These are phyloP conservation scores for Eonycteris spelaea DNA, from an alignment of 2,113 vertebrate species.

Conservation along the genomic window DNA sequence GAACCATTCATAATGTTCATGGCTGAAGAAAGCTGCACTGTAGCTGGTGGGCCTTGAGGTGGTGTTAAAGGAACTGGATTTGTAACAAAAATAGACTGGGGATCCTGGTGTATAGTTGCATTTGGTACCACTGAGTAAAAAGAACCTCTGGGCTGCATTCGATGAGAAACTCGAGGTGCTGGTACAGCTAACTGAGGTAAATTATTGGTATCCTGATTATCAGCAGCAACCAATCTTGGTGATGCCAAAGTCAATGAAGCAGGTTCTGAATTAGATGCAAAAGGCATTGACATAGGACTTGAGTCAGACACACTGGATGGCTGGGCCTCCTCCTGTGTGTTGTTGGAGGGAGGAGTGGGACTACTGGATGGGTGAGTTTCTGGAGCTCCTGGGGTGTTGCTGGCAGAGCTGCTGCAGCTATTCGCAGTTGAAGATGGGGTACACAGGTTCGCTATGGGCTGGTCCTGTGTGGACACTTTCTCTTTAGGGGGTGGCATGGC, in stretches of 20 bases:
- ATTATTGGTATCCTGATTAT: conserved; percentile 91
- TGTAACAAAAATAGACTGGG: conserved; percentile 94
- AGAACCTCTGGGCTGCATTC: conserved; percentile 94
- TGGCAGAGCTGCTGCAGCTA: conserved; percentile 80
- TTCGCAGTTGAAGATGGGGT: conserved; percentile 67
- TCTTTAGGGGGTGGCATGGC: conserved; percentile 86
- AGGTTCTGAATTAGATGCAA: conserved; percentile 88
- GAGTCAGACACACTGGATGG: conserved; percentile 82
- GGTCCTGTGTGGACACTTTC: conserved; percentile 83
- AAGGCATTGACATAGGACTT: conserved; percentile 86
- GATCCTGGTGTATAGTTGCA: conserved; percentile 88
- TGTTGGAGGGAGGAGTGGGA: conserved; percentile 71
- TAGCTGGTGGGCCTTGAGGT: conserved; percentile 87
- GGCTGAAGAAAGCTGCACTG: conserved; percentile 92
- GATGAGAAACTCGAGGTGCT: conserved; percentile 89
- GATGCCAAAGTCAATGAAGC: conserved; percentile 85
- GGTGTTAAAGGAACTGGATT: conserved; percentile 86
- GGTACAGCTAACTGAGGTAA: conserved; percentile 94
- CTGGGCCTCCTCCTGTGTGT: conserved; percentile 81
- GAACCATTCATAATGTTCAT: conserved; percentile 96
- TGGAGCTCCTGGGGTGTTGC: conserved; percentile 80
- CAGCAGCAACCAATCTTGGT: conserved; percentile 85
- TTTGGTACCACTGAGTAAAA: conserved; percentile 92
- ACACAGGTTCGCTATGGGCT: conserved; percentile 70
- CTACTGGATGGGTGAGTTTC: conserved; percentile 76